Base-by-base conservation (phyloP, 1,140 invertebrate species). In the Dendroctonus ponderosae region DNA sequence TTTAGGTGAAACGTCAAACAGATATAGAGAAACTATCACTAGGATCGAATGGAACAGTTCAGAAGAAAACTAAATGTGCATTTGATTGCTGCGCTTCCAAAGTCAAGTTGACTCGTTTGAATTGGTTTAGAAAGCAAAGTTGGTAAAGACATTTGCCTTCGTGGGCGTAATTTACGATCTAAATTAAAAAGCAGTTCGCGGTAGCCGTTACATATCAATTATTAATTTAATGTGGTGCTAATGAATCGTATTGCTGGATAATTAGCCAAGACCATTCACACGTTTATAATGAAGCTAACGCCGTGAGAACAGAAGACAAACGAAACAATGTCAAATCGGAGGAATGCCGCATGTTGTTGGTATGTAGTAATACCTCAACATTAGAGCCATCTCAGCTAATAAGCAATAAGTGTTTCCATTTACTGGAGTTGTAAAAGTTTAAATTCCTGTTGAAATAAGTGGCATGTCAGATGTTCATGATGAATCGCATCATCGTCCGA, bases 331-430 rank as follows among this genome's bases (percentile, higher is more conserved):
- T 15, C 49, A 15, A 51, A 15, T 15, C 7, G 14, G 7, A 51
- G 14, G 49, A 51, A 51, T 51, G 49, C 49, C 49, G 9, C 15
- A 51, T 51, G 49, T 51, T 51, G 26, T 56, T 26, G 53, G 53
- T 40, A 56, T 56, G 53, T 41, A 40, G 53, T 40, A 56, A 56
- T 56, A 56, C 9, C 8, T 26, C 9, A 41, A 41, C 39, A 56
- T 56, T 56, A 56, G 53, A 56, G 53, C 53, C 14, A 38, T 56
- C 53, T n/a, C 41, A 37, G 53, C 53, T 56, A 56, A 56, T 56
- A 56, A 56, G 26, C 53, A 56, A 56, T 56, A 56, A 56, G 53
- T n/a, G 53, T 41, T 56, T 56, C 53, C 53, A 56, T 56, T 56
- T 56, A 41, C 39, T 26, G 26, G 53, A 56, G 53, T 56, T 8